Base-by-base conservation (phyloP, 2,797 vertebrate species). In the Takifugu rubripes region DNA sequence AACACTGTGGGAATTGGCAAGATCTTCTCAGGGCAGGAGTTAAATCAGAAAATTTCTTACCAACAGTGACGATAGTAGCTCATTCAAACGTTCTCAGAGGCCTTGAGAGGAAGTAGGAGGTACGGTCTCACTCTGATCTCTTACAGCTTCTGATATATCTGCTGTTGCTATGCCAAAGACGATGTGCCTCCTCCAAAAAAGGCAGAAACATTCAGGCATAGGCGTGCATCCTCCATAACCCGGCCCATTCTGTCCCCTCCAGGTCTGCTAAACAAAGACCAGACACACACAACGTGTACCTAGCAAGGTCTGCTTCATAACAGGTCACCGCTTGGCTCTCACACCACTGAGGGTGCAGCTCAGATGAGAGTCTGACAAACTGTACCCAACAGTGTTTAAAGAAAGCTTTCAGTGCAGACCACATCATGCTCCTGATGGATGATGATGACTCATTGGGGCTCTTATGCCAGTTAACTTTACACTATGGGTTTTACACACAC, bases 101-200 rank as follows among this genome's bases (percentile, higher is more conserved):
- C 58, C 44, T 51, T 80, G 78, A 87, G 72, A 77, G 0, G 25
- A 71, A 75, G 69, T 77, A 33, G 55, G 66, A 80, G 58, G 71
- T 74, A 63, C 52, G 21, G 64, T 63, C 68, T 59, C 48, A 77
- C 66, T 72, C 56, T 61, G 61, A 68, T 71, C 72, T 71, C 36
- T 61, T 52, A 52, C 71, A 48, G 64, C 57, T 72, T 71, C 44
- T 46, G 16, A n/a, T 21, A 21, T 21, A n/a, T 43, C 54, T 53
- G 46, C 50, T 1, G 59, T 61, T 40, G 54, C 66, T 2, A 36
- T 72, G 81, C 84, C 83, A 84, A 75, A 84, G 59, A 63, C 9
- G 1, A 79, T 48, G 66, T 49, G 57, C 68, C 80, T 84, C 84
- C 81, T 87, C 91, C 91, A 88, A 90, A 91, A 91, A 92, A 91